A percentile compares a stretch with the other conserved stretches of the same genome.
Conservation (phyloP, 2,113 vertebrate species). For the Neotoma lepida region DNA sequence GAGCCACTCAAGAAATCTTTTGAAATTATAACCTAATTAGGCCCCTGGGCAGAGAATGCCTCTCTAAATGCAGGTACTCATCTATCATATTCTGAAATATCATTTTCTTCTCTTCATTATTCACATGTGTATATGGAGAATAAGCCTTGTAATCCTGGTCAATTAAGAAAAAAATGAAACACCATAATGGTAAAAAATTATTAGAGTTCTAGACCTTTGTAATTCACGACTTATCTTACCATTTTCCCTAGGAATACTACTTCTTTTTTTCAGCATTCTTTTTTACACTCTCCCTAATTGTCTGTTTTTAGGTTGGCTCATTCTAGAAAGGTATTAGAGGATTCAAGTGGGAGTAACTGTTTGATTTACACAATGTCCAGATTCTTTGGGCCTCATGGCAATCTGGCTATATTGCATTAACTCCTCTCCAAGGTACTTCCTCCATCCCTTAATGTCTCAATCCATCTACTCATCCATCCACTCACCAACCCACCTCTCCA, state of each 20-base stretch:
- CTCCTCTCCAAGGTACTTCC: not conserved
- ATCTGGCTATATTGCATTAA: not conserved
- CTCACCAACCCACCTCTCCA: too few relatives aligned
- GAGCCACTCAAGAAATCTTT: not conserved
- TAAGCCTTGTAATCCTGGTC: not conserved
- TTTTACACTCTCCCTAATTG: not conserved
- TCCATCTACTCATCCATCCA: not conserved
- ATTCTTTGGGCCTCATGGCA: not conserved
- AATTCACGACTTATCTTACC: not conserved
- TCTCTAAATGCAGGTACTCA: constrained; percentile 25
- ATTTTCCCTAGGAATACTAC: not conserved
- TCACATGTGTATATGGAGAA: constrained; percentile 11
- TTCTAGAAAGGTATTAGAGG: not conserved
- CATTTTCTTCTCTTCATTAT: constrained; percentile 46
- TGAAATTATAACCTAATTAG: constrained; percentile 39
- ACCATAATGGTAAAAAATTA: not conserved
- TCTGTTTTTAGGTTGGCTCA: not conserved
- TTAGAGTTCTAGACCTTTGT: not conserved
- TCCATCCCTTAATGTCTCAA: not conserved
- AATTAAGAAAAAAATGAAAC: not conserved
- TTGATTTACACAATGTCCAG: not conserved
- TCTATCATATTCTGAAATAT: constrained; percentile 15
- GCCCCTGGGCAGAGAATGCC: constrained; percentile 44
- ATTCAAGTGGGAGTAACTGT: not conserved
- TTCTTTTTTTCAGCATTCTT: not conserved